Evolutionary conservation across 2,888 invertebrate species (phyloP), one percentile per base, ranked within the genome.

Genomic region (Nemotelus nigrinus): DNA sequence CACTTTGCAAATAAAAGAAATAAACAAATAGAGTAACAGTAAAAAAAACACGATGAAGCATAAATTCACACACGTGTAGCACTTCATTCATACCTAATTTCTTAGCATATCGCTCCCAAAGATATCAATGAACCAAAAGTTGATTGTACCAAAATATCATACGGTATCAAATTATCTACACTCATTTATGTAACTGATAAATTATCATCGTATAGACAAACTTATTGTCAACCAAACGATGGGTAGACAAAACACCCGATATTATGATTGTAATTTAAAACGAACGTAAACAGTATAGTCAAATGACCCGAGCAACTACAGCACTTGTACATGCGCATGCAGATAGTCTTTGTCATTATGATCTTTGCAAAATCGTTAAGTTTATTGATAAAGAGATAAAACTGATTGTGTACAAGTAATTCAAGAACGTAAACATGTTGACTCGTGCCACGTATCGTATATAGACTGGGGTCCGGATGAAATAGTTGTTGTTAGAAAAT

Each of bases 261-360:
- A 25, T 25, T 25, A 58, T 25, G n/a, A 58, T 25, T 58, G 47
- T 65, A 65, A 47, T 65, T 45, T 47, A 45, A 25, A 25, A 25
- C 25, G 25, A 65, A 65, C 65, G 65, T 65, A 65, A 65, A 65
- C 47, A 65, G 3, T 65, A 45, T 8, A 39, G 63, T 63, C 39
- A 63, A 63, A 41, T 63, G 41, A 41, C 2, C 63, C 6, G 41
- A 10, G 6, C 2, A 5, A 10, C 6, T 58, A 25, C n/a, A 41
- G 6, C 25, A 25, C 25, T 25, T 25, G 25, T 25, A 25, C 25
- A 25, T 25, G 25, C 25, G 25, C 25, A 25, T 25, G 25, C 25
- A 25, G 25, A 25, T 25, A 25, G 25, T 25, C 25, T 25, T 41
- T 43, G 7, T 4, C 25, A 7, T 43, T 63, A 5, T 41, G 63